These are phyloP conservation scores for Antedon mediterranea DNA, from an alignment of 53 echinoderm and acorn worm genomes.

Conservation along the genomic window DNA sequence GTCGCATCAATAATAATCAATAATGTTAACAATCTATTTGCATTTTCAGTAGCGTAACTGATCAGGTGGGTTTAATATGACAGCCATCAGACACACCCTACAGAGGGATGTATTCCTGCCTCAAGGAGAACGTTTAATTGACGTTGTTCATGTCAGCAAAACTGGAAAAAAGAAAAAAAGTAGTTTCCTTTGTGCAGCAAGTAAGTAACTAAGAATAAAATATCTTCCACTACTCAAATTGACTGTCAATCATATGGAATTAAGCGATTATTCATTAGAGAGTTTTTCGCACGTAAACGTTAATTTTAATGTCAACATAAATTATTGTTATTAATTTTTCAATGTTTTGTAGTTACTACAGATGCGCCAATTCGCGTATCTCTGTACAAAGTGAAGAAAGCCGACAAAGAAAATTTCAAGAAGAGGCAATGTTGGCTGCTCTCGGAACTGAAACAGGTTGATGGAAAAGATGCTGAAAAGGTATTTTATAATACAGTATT, in stretches of 20 bases:
- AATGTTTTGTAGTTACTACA: conserved; percentile 71
- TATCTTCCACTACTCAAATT: too few species aligned
- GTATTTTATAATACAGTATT: conserved; percentile 32
- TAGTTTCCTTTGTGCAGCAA: conserved; percentile 91
- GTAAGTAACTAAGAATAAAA: conserved; percentile 30
- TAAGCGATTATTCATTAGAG: too few species aligned
- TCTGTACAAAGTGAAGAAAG: conserved; percentile 90
- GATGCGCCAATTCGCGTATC: conserved; percentile 70
- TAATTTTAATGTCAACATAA: too few species aligned
- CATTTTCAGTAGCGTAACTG: too few species aligned
- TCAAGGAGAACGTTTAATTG: conserved; percentile 84
- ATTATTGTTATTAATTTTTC: not conserved
- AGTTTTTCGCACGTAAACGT: too few species aligned
- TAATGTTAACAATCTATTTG: too few species aligned
- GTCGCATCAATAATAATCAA: too few species aligned
- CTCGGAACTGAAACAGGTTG: conserved; percentile 59
- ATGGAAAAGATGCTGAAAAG: conserved; percentile 60
- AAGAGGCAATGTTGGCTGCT: conserved; percentile 84
- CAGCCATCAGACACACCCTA: conserved; percentile 83
- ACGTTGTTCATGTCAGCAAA: conserved; percentile 90
- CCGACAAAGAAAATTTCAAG: conserved; percentile 87
- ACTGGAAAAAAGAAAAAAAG: conserved; percentile 94
- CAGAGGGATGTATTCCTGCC: conserved; percentile 93
- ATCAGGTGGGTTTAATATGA: conserved; percentile 30
- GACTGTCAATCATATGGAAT: too few species aligned